These are phyloP conservation scores for Stenichneumon culpator DNA, from an alignment of 2,888 invertebrate genomes.

Conservation along the genomic window DNA sequence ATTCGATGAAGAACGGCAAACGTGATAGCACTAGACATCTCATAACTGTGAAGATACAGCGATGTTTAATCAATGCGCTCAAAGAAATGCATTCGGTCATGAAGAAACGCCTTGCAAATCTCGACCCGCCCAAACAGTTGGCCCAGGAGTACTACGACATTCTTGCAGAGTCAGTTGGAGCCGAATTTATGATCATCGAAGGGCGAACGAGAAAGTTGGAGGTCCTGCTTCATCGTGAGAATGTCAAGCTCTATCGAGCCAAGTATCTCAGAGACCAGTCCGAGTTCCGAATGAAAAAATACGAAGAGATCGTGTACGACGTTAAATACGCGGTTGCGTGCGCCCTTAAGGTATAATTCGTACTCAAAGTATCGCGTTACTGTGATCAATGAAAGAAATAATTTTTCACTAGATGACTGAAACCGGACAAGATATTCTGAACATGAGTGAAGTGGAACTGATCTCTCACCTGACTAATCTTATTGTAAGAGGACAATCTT, in stretches of 20 bases:
- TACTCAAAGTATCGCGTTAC: constrained; percentile 27
- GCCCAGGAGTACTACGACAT: constrained; percentile 60
- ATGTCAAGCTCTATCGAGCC: constrained; percentile 64
- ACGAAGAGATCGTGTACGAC: constrained; percentile 71
- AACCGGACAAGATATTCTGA: constrained; percentile 61
- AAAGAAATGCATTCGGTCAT: constrained; percentile 48
- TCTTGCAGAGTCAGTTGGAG: constrained; percentile 47
- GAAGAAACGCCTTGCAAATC: constrained; percentile 50
- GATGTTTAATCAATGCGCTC: constrained; percentile 67
- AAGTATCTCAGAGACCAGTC: constrained; percentile 65
- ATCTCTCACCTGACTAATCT: constrained; percentile 50
- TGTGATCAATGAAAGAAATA: background rate
- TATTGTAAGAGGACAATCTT: constrained; percentile 37
- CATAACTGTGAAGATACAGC: constrained; percentile 71
- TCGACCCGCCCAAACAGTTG: constrained; percentile 27
- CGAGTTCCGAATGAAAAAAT: constrained; percentile 67
- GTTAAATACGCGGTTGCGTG: constrained; percentile 75
- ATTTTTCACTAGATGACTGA: constrained; percentile 40
- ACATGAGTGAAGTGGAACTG: constrained; percentile 71
- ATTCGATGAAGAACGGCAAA: constrained; percentile 43
- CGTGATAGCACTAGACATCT: constrained; percentile 58
- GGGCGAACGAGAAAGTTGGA: constrained; percentile 66
- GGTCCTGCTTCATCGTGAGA: constrained; percentile 73
- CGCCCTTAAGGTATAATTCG: constrained; percentile 73
- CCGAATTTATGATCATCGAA: constrained; percentile 28